Evolutionary conservation across 2,113 vertebrate species (phyloP).

Genomic region (Clarias macrocephalus): DNA sequence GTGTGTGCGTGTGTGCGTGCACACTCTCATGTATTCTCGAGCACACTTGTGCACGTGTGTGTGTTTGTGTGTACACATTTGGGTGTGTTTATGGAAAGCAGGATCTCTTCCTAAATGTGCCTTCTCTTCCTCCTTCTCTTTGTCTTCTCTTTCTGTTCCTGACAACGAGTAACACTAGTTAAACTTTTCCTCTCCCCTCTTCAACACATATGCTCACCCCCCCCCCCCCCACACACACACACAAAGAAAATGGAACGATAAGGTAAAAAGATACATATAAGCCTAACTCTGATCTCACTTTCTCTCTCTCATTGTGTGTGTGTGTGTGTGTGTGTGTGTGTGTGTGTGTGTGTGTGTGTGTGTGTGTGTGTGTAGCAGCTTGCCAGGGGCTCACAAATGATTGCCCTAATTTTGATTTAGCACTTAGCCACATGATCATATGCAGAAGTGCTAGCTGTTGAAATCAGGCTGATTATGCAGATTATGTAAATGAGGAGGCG

Average conservation of each 20-base stretch:
- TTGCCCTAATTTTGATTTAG: slow-evolving; percentile 99
- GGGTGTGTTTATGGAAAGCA: slow-evolving; percentile 50
- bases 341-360: background rate
- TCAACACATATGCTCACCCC: background rate
- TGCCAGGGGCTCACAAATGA: slow-evolving; percentile 97
- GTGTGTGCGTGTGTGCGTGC: slow-evolving; percentile 2
- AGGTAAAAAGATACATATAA: background rate
- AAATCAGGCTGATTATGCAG: slow-evolving; percentile 92
- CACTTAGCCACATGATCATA: slow-evolving; percentile 99
- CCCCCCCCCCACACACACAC: background rate
- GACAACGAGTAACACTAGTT: slow-evolving; percentile 65
- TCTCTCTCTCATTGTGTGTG: background rate
- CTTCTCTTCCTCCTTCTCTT: slow-evolving; percentile 60
- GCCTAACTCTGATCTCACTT: slow-evolving; percentile 36
- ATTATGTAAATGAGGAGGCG: slow-evolving; percentile 92
- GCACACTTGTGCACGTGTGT: background rate
- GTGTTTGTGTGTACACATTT: background rate
- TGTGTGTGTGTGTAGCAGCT: slow-evolving; percentile 76
- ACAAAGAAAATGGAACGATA: background rate
- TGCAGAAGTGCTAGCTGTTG: slow-evolving; percentile 96
- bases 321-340: background rate
- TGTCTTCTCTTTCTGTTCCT: slow-evolving; percentile 69
- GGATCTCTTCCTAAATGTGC: slow-evolving; percentile 63
- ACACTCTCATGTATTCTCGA: no score
- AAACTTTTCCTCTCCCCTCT: slow-evolving; percentile 61